Base-by-base conservation (phyloP, 2,888 invertebrate genomes). In the Torymus tubicola region DNA sequence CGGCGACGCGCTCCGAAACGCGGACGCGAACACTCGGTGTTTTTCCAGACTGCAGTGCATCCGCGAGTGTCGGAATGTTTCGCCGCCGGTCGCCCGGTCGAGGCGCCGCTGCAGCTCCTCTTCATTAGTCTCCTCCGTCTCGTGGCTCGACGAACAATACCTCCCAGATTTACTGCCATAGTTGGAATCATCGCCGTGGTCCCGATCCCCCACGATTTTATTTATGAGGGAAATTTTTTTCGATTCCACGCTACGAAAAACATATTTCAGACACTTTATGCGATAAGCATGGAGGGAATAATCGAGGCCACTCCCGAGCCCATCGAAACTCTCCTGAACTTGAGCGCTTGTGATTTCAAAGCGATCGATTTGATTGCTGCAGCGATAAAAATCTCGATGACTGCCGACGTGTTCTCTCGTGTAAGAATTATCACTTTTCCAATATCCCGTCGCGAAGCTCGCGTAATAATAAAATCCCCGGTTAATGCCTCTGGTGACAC, bases 381-480 rank as follows among this genome's bases (percentile, higher is more conserved):
- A 2, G 8, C 52, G 58, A 53, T 75, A 61, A 53, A 68, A 67
- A 52, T 24, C 21, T 58, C 24, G 24, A 52, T 13, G 58, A 52
- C 31, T 31, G 31, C 31, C 31, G 31, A 18, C 21, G 21, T 55
- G 10, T 67, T 12, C 16, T 5, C 24, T 75, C 31, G 12, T 12
- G 24, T 60, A 50, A 58, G 21, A 60, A 58, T 60, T 75, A 24
- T 75, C 52, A 60, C 50, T 52, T 52, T 74, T 74, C 74, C 64
- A 21, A 58, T 65, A 65, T 16, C 58, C 14, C 18, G 53, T 13
- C 0, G 50, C 16, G 16, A 24, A 14, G 1, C 18, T 69, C 12
- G 58, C 42, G 13, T 58, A 42, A 50, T 42, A 42, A 16, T 58
- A 57, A 57, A 69, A 69, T 24, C n/a, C 24, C 21, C 24, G 31